Base-by-base conservation (phyloP, 2,888 invertebrate species). In the Penaeus monodon region DNA sequence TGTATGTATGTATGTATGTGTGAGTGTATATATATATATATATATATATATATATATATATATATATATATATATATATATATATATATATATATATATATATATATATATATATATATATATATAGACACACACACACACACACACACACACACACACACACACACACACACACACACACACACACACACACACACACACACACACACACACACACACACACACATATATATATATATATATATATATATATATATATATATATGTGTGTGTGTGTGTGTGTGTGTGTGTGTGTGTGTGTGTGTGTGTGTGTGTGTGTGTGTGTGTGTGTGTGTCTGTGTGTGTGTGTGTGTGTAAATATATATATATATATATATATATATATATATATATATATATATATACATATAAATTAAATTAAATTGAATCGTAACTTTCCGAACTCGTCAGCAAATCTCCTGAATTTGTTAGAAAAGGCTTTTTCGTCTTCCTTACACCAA, bases 21-120 rank as follows among this genome's bases (percentile, higher is more conserved):
- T 86, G 76, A 87, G 66, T 86, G 87, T 86, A 85, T 86, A 87
- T 77, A 66, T 86, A 86, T 86, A 85, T 88, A 76, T 86, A 66
- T 88, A 86, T 86, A 66, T 86, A 76, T 87, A 76, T 87, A 77
- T 86, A 49, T 74, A 44, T 44, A 38, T 70, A 33, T 79, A 57
- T 79, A 7, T 79, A 79, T 79, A 57, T 38, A 4, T 57, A 63
- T 38, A 70, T 73, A 49, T 70, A 77, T 49, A 29, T 66, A 73
- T 64, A 86, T 85, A 68, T 85, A 86, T 86, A 76, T 86, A 86
- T 86, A 86, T 86, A 66, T 86, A 86, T 88, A 76, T 86, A 86
- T 88, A 76, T 86, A 86, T 86, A 66, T 86, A 86, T 86, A 66
- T 86, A 86, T 88, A 66, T 86, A 86, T 86, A 66, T 88, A 86